Evolutionary conservation across 2,888 invertebrate genomes (phyloP), one percentile per base, ranked within the genome.

Genomic region (Biston stratarius): DNA sequence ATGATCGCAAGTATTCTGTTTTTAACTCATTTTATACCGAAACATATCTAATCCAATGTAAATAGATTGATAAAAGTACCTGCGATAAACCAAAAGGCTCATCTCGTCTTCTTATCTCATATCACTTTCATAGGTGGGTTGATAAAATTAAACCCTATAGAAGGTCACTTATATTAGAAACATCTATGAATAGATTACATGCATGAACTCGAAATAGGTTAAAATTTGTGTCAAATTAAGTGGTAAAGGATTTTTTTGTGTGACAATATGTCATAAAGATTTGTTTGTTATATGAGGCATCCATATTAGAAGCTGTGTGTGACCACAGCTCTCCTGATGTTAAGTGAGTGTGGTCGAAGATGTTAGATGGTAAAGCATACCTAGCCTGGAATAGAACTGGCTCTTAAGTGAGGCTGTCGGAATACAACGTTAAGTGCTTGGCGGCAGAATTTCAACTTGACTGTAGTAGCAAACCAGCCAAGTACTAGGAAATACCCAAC

Each of bases 1-100:
- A 67, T 66, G 69, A 68, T 61, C 61, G 58, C 14, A 49, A 0
- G 14, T 36, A 12, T 45, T 34, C 33, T 59, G 14, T 15, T 63
- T 48, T 55, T 51, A 10, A 47, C 51, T 7, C 24, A 65, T 69
- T 74, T 64, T 74, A 71, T 75, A 74, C 61, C 14, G 5, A 57
- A 62, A 49, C 67, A 70, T 79, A 76, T 76, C 73, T 70, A 64
- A 64, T 68, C 53, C 36, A 36, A 76, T 76, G 77, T 79, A 76
- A 74, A 75, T 65, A 63, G 59, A 40, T 59, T 61, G 72, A 72
- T 74, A 70, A 74, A 53, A 51, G 12, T n/a, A 34, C 24, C 24
- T 24, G 15, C 14, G 69, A 73, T 69, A 64, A 64, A 53, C 42
- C 53, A 12, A n/a, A 53, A 10, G 40, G 61, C 42, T 61, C 57